phyloP scores from a whole-genome alignment of 2,113 vertebrate genomes.

The Aphyosemion australe region DNA sequence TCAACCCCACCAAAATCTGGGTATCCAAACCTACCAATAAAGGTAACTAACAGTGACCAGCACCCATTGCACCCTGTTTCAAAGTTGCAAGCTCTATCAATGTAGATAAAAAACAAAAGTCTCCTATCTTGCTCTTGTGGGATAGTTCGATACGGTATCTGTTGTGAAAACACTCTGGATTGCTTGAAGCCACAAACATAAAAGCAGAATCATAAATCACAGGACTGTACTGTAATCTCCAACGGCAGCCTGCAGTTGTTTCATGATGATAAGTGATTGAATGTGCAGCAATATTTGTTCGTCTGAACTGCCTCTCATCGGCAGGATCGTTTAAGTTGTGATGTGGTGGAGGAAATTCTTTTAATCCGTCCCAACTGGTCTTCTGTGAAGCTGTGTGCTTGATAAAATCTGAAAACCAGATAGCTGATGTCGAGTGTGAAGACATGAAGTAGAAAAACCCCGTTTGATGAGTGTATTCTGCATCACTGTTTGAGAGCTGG shows the following conservation, averaged over 20 bases:
- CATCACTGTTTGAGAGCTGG: constrained; percentile 1
- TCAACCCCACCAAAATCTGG: no score
- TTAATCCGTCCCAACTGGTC: constrained; percentile 36
- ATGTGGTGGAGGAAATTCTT: constrained; percentile 9
- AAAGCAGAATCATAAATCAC: constrained; percentile 20
- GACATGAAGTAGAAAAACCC: background rate
- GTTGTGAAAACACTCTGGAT: constrained; percentile 6
- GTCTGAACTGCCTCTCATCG: constrained; percentile 37
- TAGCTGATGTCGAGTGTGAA: background rate
- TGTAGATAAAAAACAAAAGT: background rate
- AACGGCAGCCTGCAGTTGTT: constrained; percentile 24
- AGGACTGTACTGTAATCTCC: constrained; percentile 20
- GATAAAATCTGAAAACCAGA: background rate
- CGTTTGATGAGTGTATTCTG: background rate
- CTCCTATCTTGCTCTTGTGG: constrained; percentile 3
- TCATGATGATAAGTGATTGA: constrained; percentile 22
- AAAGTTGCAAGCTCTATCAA: constrained; percentile 22
- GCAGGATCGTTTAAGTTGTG: constrained; percentile 40
- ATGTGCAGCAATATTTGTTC: constrained; percentile 14
- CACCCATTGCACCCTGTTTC: constrained; percentile 2
- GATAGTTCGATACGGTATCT: constrained; percentile 11
- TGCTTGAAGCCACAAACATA: constrained; percentile 22
- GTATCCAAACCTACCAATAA: background rate
- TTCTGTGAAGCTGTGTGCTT: constrained; percentile 7
- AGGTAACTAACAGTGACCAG: constrained; percentile 4